Evolutionary conservation across 2,888 invertebrate genomes (phyloP).

Genomic region (Stenoptilia bipunctidactyla): DNA sequence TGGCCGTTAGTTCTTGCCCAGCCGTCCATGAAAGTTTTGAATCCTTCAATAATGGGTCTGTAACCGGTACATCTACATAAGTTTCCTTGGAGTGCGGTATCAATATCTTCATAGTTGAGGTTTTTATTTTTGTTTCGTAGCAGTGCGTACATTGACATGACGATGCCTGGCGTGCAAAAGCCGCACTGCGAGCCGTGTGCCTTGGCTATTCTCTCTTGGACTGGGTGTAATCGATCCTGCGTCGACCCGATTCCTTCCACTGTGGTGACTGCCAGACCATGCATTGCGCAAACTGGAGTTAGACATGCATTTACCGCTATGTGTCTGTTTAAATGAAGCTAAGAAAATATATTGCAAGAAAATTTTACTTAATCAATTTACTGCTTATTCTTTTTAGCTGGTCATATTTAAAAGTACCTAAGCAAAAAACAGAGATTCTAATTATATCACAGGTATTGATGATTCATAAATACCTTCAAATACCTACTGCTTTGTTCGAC

Average conservation of each 20-base stretch:
- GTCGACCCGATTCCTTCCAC: slow-evolving; percentile 94
- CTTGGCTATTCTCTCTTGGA: slow-evolving; percentile 89
- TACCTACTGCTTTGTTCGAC: too few species aligned
- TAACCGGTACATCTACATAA: slow-evolving; percentile 96
- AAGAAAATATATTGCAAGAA: slow-evolving; percentile 13
- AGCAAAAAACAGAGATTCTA: too few species aligned
- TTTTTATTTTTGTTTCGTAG: slow-evolving; percentile 78
- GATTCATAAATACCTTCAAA: too few species aligned
- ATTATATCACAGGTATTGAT: too few species aligned
- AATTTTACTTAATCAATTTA: not conserved
- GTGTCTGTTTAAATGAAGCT: slow-evolving; percentile 72
- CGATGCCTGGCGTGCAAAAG: slow-evolving; percentile 95
- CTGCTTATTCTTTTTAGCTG: not conserved
- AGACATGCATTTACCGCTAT: slow-evolving; percentile 91
- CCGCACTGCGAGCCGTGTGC: slow-evolving; percentile 96
- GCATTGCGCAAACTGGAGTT: slow-evolving; percentile 87
- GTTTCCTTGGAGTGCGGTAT: slow-evolving; percentile 85
- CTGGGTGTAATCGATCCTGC: slow-evolving; percentile 82
- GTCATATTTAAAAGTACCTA: not conserved
- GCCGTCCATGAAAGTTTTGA: slow-evolving; percentile 85
- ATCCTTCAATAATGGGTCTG: slow-evolving; percentile 92
- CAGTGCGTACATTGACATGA: slow-evolving; percentile 96
- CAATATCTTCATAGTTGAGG: slow-evolving; percentile 82
- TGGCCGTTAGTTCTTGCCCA: slow-evolving; percentile 62
- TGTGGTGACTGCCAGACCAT: slow-evolving; percentile 91